These are phyloP conservation scores for Corydoras maculifer DNA, from an alignment of 2,113 vertebrate genomes.

Conservation along the genomic window DNA sequence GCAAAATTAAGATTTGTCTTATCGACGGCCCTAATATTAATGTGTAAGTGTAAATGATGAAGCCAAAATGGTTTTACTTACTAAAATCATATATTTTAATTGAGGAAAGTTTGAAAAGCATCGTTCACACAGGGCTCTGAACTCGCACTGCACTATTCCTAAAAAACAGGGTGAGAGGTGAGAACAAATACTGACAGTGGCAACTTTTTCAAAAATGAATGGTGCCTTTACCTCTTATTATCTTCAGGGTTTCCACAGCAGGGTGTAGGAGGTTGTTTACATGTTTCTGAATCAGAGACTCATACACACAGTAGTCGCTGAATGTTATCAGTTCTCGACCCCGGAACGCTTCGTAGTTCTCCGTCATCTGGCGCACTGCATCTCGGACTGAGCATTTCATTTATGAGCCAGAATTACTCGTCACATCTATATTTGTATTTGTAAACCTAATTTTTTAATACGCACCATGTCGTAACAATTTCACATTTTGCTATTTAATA, in stretches of 20 bases:
- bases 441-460: too few species aligned
- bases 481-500: too few species aligned
- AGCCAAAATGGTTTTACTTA: constrained; percentile 21
- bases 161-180: neutral
- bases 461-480: too few species aligned
- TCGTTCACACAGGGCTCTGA: constrained; percentile 22
- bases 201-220: neutral
- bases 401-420: too few species aligned
- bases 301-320: constrained; percentile 38
- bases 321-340: constrained; percentile 41
- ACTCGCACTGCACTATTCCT: constrained; percentile 41
- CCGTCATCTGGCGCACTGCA: constrained; percentile 22
- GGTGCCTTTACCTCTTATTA: constrained; percentile 26
- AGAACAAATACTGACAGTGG: too few species aligned
- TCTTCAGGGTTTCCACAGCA: constrained; percentile 24
- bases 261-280: constrained; percentile 32
- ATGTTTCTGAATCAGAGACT: constrained; percentile 27
- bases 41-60: neutral
- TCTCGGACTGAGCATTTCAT: constrained; percentile 17
- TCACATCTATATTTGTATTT: too few species aligned
- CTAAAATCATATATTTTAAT: constrained; percentile 32
- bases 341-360: constrained; percentile 35
- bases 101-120: constrained; percentile 39
- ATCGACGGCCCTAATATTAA: too few species aligned
- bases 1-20: too few species aligned